Evolutionary conservation across 2,888 invertebrate genomes (phyloP).

Genomic region (Dasypogon diadema): DNA sequence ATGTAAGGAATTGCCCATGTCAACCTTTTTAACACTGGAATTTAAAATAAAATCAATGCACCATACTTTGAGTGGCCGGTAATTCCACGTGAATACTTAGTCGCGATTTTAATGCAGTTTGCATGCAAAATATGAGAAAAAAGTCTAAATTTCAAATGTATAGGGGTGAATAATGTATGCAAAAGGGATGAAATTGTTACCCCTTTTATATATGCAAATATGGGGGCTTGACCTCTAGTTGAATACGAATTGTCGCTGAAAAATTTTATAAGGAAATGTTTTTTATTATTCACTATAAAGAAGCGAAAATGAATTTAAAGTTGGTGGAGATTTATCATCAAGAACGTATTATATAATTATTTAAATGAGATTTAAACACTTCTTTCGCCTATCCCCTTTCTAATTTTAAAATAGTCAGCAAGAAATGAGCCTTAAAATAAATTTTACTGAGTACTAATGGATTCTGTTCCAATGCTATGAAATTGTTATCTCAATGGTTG

Average conservation of each 20-base stretch:
- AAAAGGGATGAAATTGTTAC: conserved; percentile 13
- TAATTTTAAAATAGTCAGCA: too few relatives aligned
- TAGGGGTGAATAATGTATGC: conserved; percentile 11
- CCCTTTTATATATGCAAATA: conserved; percentile 5
- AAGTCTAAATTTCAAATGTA: neutral
- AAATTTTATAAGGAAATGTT: neutral
- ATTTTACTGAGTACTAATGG: too few relatives aligned
- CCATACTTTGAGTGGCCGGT: neutral
- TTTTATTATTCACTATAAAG: too few relatives aligned
- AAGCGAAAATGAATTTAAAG: too few relatives aligned
- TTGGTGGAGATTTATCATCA: too few relatives aligned
- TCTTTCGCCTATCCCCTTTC: too few relatives aligned
- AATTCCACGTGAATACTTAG: too few relatives aligned
- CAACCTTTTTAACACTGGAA: conserved; percentile 1
- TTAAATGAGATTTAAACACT: too few relatives aligned
- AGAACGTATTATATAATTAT: too few relatives aligned
- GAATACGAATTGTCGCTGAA: neutral
- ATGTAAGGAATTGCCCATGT: conserved; percentile 11
- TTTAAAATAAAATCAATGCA: conserved; percentile 17
- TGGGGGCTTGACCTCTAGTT: neutral
- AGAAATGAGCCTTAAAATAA: too few relatives aligned
- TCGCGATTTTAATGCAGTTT: conserved; percentile 35
- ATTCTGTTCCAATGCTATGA: too few relatives aligned
- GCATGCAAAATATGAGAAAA: conserved; percentile 39
- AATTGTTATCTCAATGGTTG: too few relatives aligned